Evolutionary conservation across 2,888 invertebrate genomes (phyloP).

Genomic region (Strigamia crassipes): DNA sequence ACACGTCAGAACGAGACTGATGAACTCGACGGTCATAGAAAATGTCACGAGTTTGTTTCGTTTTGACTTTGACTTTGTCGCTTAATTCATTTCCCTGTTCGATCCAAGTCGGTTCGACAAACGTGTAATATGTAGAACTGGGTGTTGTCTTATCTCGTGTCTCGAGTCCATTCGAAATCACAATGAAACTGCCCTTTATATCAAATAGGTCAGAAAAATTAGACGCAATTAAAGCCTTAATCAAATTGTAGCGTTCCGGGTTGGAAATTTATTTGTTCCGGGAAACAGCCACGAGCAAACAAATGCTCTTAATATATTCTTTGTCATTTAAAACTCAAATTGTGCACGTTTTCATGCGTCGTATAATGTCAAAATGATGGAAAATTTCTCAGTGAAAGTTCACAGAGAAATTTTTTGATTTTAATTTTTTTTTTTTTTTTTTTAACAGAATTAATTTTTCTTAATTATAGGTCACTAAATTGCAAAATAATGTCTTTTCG

Average conservation of each 20-base stretch:
- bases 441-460: too few species aligned
- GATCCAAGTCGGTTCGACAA: background rate
- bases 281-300: background rate
- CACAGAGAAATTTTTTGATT: background rate
- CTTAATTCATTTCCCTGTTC: background rate
- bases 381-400: background rate
- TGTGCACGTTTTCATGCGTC: background rate
- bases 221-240: slow-evolving; percentile 27
- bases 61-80: background rate
- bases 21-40: background rate
- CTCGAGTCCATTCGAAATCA: background rate
- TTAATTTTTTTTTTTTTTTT: too few species aligned
- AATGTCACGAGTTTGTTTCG: background rate
- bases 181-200: slow-evolving; percentile 33
- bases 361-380: background rate
- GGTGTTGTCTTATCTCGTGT: slow-evolving; percentile 7
- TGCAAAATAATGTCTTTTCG: too few species aligned
- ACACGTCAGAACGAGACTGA: slow-evolving; percentile 1
- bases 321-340: background rate
- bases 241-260: slow-evolving; percentile 31
- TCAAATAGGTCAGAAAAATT: slow-evolving; percentile 34
- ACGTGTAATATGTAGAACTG: background rate
- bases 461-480: too few species aligned
- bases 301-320: background rate
- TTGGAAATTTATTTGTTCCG: background rate